Evolutionary conservation across 2,113 vertebrate genomes (phyloP).

Genomic region (Peucedramus taeniatus): DNA sequence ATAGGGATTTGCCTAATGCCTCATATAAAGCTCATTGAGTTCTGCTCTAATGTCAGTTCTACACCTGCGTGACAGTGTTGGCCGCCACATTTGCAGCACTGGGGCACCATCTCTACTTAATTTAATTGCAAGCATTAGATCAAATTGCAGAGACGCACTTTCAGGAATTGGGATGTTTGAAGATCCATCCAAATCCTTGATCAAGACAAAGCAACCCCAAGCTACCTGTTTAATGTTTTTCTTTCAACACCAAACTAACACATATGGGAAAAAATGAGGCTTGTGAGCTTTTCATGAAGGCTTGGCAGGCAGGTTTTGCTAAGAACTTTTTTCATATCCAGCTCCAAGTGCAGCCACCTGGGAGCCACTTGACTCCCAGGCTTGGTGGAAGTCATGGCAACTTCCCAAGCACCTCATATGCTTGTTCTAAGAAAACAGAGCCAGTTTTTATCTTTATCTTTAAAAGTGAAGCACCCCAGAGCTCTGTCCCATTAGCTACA

Average conservation of each 20-base stretch:
- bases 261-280: fast-evolving
- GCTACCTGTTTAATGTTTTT: neutral
- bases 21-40: neutral
- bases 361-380: neutral
- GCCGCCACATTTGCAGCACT: neutral
- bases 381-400: neutral
- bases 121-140: neutral
- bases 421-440: neutral
- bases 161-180: neutral
- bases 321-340: neutral
- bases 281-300: neutral
- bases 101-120: neutral
- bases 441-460: slow-evolving; percentile 2
- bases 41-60: neutral
- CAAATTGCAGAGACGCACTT: neutral
- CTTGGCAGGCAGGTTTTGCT: neutral
- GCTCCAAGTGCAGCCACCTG: neutral
- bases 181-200: neutral
- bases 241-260: slow-evolving; percentile 2
- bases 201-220: neutral
- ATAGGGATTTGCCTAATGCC: neutral
- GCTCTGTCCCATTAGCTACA: neutral
- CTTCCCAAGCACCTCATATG: neutral
- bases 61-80: fast-evolving
- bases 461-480: slow-evolving; percentile 3